Percentiles rank a stretch among this genome's conserved stretches.
These are phyloP conservation scores for Graphium colonna DNA, from an alignment of 2,888 invertebrate genomes.

Conservation along the genomic window DNA sequence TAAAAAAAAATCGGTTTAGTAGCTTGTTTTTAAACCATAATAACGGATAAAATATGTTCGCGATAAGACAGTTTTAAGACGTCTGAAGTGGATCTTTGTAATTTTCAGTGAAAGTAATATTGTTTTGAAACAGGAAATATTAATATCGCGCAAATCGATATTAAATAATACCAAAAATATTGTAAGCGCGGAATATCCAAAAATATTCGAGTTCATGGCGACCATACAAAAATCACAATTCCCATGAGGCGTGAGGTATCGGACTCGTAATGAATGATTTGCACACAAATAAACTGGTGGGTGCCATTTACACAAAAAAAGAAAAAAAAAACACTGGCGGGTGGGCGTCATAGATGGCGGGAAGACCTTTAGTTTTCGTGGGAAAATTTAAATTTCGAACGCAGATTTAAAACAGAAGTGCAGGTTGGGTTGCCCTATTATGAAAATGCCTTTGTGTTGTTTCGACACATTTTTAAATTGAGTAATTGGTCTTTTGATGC, in stretches of 20 bases:
- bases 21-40: too few relatives aligned
- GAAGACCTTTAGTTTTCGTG: conserved; percentile 8
- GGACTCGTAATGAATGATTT: conserved; percentile 23
- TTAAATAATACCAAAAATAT: background rate
- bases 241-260: conserved; percentile 24
- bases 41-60: too few relatives aligned
- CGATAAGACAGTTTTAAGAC: too few relatives aligned
- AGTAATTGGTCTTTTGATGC: too few relatives aligned
- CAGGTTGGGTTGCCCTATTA: too few relatives aligned
- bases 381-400: conserved; percentile 7
- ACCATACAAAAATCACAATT: conserved; percentile 12
- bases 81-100: too few relatives aligned
- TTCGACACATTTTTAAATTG: too few relatives aligned
- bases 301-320: background rate
- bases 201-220: background rate
- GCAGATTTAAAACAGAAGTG: background rate
- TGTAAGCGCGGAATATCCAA: background rate
- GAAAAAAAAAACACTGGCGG: conserved; percentile 10
- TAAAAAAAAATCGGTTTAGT: too few relatives aligned
- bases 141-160: background rate
- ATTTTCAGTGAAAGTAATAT: too few relatives aligned
- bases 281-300: conserved; percentile 14
- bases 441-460: too few relatives aligned
- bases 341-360: conserved; percentile 16
- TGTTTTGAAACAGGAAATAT: too few relatives aligned